Conservation (phyloP, 1,140 invertebrate genomes). For the Antheraea mylitta region DNA sequence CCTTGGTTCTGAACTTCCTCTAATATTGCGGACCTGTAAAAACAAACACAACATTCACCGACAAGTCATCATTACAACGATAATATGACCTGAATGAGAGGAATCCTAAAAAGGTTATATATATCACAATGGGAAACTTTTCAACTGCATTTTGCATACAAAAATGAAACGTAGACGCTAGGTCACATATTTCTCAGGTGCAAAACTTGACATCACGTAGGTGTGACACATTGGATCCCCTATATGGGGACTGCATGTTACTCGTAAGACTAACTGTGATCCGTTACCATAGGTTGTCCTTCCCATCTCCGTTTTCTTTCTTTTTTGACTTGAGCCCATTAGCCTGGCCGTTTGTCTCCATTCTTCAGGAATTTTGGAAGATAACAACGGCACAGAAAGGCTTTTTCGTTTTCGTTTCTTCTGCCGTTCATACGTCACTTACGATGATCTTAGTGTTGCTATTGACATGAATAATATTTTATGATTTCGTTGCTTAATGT, state of each 20-base stretch:
- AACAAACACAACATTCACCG: slow-evolving; percentile 23
- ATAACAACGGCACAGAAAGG: slow-evolving; percentile 79
- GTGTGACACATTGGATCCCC: slow-evolving; percentile 78
- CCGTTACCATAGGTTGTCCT: slow-evolving; percentile 84
- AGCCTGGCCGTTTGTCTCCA: slow-evolving; percentile 79
- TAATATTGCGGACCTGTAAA: slow-evolving; percentile 92
- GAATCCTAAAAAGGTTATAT: neutral
- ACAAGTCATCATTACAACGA: slow-evolving; percentile 23
- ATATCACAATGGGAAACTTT: slow-evolving; percentile 30
- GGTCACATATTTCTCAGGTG: slow-evolving; percentile 74
- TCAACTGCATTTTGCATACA: slow-evolving; percentile 57
- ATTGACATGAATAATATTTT: neutral
- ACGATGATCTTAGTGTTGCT: slow-evolving; percentile 40
- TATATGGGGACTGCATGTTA: slow-evolving; percentile 72
- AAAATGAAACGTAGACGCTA: slow-evolving; percentile 64
- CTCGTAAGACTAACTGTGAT: slow-evolving; percentile 62
- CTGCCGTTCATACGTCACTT: slow-evolving; percentile 78
- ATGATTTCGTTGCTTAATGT: no score
- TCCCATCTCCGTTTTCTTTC: slow-evolving; percentile 81
- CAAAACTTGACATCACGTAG: slow-evolving; percentile 73
- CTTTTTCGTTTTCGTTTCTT: slow-evolving; percentile 77
- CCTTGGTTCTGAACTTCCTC: slow-evolving; percentile 96
- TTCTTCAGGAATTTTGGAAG: slow-evolving; percentile 77
- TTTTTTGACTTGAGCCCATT: slow-evolving; percentile 83
- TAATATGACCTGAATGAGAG: slow-evolving; percentile 15